A percentile compares a stretch with the other conserved stretches of the same genome.
Conservation (phyloP, 2,113 vertebrate species). For the Apodemus sylvaticus region DNA sequence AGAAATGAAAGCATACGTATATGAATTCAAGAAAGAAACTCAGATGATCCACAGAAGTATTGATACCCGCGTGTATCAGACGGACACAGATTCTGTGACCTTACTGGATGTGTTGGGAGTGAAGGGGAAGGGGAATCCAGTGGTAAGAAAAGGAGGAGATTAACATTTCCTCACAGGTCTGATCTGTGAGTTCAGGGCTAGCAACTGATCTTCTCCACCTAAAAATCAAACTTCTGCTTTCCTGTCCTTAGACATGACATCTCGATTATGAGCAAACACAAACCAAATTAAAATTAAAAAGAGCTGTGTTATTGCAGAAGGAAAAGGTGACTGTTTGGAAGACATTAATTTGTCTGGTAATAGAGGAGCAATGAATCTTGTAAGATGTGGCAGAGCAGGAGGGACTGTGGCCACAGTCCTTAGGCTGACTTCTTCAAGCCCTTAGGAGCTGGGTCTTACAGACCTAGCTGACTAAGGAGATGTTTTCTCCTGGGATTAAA, state of each 20-base stretch:
- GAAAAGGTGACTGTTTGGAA: neutral
- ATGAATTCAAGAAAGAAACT: neutral
- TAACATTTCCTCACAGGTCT: neutral
- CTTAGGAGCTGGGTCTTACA: neutral
- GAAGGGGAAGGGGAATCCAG: neutral
- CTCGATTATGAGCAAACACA: neutral
- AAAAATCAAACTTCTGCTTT: neutral
- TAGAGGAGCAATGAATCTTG: neutral
- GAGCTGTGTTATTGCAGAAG: neutral
- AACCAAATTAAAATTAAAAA: neutral
- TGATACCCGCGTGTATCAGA: neutral
- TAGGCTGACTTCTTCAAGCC: accelerated
- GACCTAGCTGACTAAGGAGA: neutral
- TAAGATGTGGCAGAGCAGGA: neutral
- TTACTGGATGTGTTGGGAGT: neutral
- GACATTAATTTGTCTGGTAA: neutral
- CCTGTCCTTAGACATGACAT: neutral
- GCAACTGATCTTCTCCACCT: neutral
- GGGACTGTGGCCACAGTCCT: neutral
- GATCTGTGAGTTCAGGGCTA: neutral
- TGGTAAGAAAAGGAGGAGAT: neutral
- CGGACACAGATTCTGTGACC: neutral
- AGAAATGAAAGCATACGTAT: neutral
- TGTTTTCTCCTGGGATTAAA: constrained; percentile 21
- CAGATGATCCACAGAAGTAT: neutral